Base-by-base conservation (phyloP, 1,140 invertebrate species). In the Hetaerina americana region DNA sequence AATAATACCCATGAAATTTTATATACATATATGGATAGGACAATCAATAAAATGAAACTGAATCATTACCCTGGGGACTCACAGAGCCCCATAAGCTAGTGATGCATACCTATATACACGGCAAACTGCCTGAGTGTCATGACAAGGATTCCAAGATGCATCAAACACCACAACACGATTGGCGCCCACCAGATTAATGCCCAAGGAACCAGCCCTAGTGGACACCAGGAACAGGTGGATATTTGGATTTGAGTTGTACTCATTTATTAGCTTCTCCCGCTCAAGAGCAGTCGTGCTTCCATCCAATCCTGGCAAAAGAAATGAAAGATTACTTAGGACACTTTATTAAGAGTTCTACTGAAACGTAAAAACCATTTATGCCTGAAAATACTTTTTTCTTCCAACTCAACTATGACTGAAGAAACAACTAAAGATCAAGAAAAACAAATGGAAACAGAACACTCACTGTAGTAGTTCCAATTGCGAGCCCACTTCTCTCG, bases 71-170 rank as follows among this genome's bases (percentile, higher is more conserved):
- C n/a, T n/a, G n/a, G n/a, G n/a, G n/a, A n/a, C n/a, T n/a, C n/a
- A n/a, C n/a, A n/a, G n/a, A n/a, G n/a, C n/a, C n/a, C n/a, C n/a
- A n/a, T n/a, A n/a, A n/a, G n/a, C n/a, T n/a, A 66, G 28, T 15
- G 27, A 2, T 66, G 49, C 70, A 74, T 75, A 87, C 80, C 95
- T 87, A 80, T 98, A 99, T 40, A 99, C 95, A 77, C 97, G 84
- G 81, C 97, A 99, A 0, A 99, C 95, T 69, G 97, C 97, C 82
- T 99, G 97, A 0, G 96, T 97, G 79, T 99, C 97, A 80, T 99
- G 96, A 78, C 97, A 98, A n/a, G 97, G 97, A 84, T 99, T 99
- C 96, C 97, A 99, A 3, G 94, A 97, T 40, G 96, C 96, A 83
- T 99, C 97, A 77, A 99, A 92, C 28, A 99, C 95, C 26, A 99